phyloP scores from a whole-genome alignment of 2,888 invertebrate genomes.

The Pyrrhia umbra region DNA sequence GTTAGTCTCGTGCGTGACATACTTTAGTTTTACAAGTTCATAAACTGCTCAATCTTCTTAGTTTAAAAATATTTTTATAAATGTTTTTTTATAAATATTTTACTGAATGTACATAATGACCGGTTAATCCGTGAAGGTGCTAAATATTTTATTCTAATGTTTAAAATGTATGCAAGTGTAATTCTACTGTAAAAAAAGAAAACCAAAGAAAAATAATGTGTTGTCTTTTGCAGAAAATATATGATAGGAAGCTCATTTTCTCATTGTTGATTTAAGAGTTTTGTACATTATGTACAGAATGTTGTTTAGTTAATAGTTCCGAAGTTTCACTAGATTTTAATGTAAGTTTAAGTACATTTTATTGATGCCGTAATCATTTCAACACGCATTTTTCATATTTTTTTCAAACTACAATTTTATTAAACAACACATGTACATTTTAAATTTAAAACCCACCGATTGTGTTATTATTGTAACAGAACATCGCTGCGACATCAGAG shows the following conservation, averaged over 20 bases:
- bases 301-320: neutral
- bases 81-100: slow-evolving; percentile 42
- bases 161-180: slow-evolving; percentile 26
- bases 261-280: neutral
- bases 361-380: neutral
- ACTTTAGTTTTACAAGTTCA: slow-evolving; percentile 54
- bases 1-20: slow-evolving; percentile 7
- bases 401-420: neutral
- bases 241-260: slow-evolving; percentile 4
- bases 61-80: slow-evolving; percentile 62
- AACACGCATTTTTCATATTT: neutral
- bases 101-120: slow-evolving; percentile 60
- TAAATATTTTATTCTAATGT: slow-evolving; percentile 57
- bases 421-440: slow-evolving; percentile 1
- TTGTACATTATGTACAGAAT: neutral
- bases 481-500: slow-evolving; percentile 18
- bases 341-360: neutral
- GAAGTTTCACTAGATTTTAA: no score
- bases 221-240: slow-evolving; percentile 7
- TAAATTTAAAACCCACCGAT: slow-evolving; percentile 52
- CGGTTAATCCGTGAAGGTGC: slow-evolving; percentile 64
- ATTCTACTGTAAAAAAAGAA: slow-evolving; percentile 25
- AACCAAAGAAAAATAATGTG: slow-evolving; percentile 49
- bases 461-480: slow-evolving; percentile 18
- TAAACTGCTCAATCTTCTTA: slow-evolving; percentile 78